Evolutionary conservation across 2,113 vertebrate genomes (phyloP).

Genomic region (Gymnarchus niloticus): DNA sequence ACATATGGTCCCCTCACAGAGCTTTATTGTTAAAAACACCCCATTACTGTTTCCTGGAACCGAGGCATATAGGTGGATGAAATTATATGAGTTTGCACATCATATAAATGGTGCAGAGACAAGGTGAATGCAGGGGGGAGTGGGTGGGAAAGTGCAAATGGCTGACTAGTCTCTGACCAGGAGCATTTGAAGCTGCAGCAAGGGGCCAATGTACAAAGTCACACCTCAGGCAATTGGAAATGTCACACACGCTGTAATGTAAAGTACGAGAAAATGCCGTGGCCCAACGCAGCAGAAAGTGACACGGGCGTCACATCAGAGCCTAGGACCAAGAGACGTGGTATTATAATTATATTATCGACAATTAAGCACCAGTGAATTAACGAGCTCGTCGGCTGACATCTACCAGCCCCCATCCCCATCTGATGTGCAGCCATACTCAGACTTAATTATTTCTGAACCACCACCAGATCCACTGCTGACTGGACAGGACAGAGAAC

Average conservation of each 20-base stretch:
- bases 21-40: not conserved
- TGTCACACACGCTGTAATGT: not conserved
- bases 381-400: not conserved
- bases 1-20: not conserved
- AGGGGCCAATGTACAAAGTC: no score
- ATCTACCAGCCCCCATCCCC: not conserved
- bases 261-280: not conserved
- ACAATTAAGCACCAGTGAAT: not conserved
- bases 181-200: not conserved
- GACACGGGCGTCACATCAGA: not conserved
- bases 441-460: not conserved
- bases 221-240: no score
- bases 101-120: not conserved
- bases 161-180: not conserved
- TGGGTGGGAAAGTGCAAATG: not conserved
- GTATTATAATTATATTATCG: not conserved
- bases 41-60: not conserved
- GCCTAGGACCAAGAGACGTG: not conserved
- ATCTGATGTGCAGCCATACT: not conserved
- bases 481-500: not conserved
- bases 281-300: not conserved
- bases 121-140: no score
- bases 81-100: not conserved
- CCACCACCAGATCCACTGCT: not conserved
- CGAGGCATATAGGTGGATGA: not conserved